Evolutionary conservation across 1,140 invertebrate species (phyloP).

Genomic region (Plutomurus gul): DNA sequence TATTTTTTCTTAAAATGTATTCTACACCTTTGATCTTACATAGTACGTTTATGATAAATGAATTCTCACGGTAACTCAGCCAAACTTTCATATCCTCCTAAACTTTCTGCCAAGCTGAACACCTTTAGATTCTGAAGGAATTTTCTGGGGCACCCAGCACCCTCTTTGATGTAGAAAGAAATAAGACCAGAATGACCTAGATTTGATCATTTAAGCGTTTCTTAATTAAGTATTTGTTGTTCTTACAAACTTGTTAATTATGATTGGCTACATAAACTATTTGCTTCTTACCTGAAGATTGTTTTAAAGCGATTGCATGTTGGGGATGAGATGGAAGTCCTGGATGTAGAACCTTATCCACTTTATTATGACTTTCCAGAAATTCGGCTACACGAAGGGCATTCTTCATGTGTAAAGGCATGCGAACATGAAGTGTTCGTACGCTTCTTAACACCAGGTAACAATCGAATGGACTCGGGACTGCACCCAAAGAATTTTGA

Average conservation of each 20-base stretch:
- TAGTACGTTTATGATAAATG: not conserved
- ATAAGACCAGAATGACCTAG: slow-evolving; percentile 92
- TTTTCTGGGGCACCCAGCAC: slow-evolving; percentile 72
- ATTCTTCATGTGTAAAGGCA: slow-evolving; percentile 85
- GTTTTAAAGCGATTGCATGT: slow-evolving; percentile 77
- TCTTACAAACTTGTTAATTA: not conserved
- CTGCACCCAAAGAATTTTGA: slow-evolving; percentile 88
- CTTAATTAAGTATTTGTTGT: slow-evolving; percentile 60
- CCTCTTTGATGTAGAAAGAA: slow-evolving; percentile 83
- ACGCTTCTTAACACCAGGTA: slow-evolving; percentile 90
- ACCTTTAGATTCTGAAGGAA: slow-evolving; percentile 80
- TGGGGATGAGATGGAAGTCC: slow-evolving; percentile 90
- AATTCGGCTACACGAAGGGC: slow-evolving; percentile 76
- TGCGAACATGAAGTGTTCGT: slow-evolving; percentile 89
- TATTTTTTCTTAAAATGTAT: no score
- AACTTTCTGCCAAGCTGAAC: slow-evolving; percentile 90
- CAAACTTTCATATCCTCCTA: slow-evolving; percentile 94
- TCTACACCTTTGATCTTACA: no score
- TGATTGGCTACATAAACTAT: not conserved
- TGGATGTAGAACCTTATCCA: slow-evolving; percentile 84
- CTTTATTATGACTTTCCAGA: slow-evolving; percentile 75
- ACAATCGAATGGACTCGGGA: slow-evolving; percentile 97
- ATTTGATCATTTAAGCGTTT: slow-evolving; percentile 84
- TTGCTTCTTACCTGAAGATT: no score
- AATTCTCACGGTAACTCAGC: slow-evolving; percentile 64